Percentiles rank a stretch among this genome's conserved stretches.
These are phyloP conservation scores for Capitella teleta DNA, from an alignment of 1,140 invertebrate genomes.

Conservation along the genomic window DNA sequence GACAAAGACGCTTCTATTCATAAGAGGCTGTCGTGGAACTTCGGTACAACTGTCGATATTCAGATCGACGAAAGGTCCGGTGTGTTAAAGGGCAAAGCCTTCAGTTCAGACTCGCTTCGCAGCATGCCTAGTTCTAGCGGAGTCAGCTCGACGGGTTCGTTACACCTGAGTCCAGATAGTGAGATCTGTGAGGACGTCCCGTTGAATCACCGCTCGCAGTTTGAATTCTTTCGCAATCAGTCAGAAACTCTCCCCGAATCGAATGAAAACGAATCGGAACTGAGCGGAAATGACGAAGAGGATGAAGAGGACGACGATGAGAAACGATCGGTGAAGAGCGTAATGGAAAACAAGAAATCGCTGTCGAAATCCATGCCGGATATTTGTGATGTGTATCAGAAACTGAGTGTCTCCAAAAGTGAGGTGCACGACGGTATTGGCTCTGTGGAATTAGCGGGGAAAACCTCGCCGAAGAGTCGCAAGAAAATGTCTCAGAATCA, in stretches of 20 bases:
- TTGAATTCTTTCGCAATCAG: too few species aligned
- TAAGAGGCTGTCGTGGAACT: constrained; percentile 57
- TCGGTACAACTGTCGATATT: constrained; percentile 40
- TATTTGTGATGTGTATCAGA: constrained; percentile 25
- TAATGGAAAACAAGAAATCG: constrained; percentile 17
- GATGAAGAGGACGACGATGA: constrained; percentile 9
- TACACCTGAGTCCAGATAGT: constrained; percentile 41
- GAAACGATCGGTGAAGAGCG: constrained; percentile 22
- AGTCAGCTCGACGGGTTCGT: constrained; percentile 46
- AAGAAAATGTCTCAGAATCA: constrained; percentile 31
- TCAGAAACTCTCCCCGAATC: background rate
- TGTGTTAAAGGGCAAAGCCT: constrained; percentile 20
- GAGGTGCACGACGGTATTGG: constrained; percentile 43
- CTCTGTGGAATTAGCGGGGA: constrained; percentile 41
- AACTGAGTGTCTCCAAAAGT: constrained; percentile 19
- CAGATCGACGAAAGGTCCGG: constrained; percentile 17
- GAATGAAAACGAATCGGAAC: constrained; percentile 4
- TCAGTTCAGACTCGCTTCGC: constrained; percentile 40
- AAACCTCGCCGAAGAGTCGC: constrained; percentile 23
- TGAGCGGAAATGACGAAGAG: background rate
- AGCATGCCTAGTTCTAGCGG: constrained; percentile 46
- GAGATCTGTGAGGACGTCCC: constrained; percentile 22
- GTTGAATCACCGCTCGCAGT: background rate
- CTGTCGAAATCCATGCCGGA: constrained; percentile 30
- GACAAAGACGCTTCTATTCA: constrained; percentile 50